Base-by-base conservation (phyloP, 2,797 vertebrate species). In the Danio kyathit region DNA sequence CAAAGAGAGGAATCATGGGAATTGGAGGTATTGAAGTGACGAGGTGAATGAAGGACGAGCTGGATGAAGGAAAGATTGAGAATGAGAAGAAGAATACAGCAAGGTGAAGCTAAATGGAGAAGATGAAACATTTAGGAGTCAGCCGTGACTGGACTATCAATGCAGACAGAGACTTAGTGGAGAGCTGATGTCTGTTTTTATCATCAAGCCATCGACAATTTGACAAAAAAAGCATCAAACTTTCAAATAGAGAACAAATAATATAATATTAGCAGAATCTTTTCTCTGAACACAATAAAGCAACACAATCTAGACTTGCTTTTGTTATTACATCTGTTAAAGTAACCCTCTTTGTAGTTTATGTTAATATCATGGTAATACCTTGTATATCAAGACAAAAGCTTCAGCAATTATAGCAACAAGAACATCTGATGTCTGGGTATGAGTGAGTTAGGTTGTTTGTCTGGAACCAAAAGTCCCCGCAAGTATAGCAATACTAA, bases 31-130 rank as follows among this genome's bases (percentile, higher is more conserved):
- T 12, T 70, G 67, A 70, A 41, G 7, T 19, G 49, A 8, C 51
- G 49, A 52, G 21, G 80, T 21, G 41, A 63, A 14, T n/a, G n/a
- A 41, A 40, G 69, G 41, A 66, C 6, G 56, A 44, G 82, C 19
- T 69, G 19, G 19, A 16, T 40, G 52, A n/a, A 87, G 89, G 89
- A 89, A 89, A 90, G 88, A 90, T 89, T 85, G 91, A 91, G 29
- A 72, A 72, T 43, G 7, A 14, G 38, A 72, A 56, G 5, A n/a
- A 70, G n/a, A 19, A 10, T 14, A 41, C 14, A 72, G 52, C 70
- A 57, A 71, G n/a, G n/a, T 14, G 69, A 70, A 40, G 48, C 67
- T 40, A 8, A 54, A 70, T 40, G 10, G 21, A 40, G 16, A 43
- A 29, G 66, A 70, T 52, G 16, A 70, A 17, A 70, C 16, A 17